phyloP scores from a whole-genome alignment of 2,113 vertebrate genomes.

The zebrafish (Danio rerio) region DNA sequence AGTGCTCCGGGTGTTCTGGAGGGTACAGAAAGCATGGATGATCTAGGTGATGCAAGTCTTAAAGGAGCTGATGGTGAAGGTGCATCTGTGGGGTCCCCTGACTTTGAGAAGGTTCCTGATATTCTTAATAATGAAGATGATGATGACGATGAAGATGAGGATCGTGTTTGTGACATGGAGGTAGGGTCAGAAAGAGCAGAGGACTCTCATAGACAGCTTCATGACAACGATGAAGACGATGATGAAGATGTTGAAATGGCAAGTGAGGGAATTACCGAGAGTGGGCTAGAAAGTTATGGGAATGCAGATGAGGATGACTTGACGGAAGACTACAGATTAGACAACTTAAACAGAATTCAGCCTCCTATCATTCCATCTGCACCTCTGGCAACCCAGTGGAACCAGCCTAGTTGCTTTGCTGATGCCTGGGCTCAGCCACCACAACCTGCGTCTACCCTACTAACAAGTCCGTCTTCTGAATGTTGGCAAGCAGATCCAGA shows the following conservation, averaged over 20 bases:
- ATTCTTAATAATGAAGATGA: slow-evolving; percentile 76
- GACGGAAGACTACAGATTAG: slow-evolving; percentile 74
- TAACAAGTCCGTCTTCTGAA: slow-evolving; percentile 57
- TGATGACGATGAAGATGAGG: slow-evolving; percentile 64
- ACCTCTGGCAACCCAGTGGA: slow-evolving; percentile 68
- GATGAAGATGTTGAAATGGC: slow-evolving; percentile 82
- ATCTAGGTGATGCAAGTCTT: slow-evolving; percentile 78
- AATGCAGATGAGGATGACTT: slow-evolving; percentile 80
- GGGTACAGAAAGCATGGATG: slow-evolving; percentile 79
- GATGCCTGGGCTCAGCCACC: slow-evolving; percentile 72
- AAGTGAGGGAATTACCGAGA: slow-evolving; percentile 79
- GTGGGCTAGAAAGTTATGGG: slow-evolving; percentile 79
- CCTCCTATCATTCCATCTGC: slow-evolving; percentile 62
- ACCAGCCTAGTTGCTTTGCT: slow-evolving; percentile 65
- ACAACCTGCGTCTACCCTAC: slow-evolving; percentile 55
- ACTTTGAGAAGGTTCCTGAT: slow-evolving; percentile 77
- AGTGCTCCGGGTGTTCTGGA: slow-evolving; percentile 80
- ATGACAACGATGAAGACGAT: slow-evolving; percentile 71
- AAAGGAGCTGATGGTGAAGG: slow-evolving; percentile 79
- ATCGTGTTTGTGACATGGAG: slow-evolving; percentile 79
- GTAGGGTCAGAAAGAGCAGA: slow-evolving; percentile 76
- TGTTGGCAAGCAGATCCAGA: slow-evolving; percentile 62
- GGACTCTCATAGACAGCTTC: slow-evolving; percentile 60
- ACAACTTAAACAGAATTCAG: slow-evolving; percentile 75
- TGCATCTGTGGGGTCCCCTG: slow-evolving; percentile 75